Conservation (phyloP, 2,797 vertebrate species). For the Huso huso region DNA sequence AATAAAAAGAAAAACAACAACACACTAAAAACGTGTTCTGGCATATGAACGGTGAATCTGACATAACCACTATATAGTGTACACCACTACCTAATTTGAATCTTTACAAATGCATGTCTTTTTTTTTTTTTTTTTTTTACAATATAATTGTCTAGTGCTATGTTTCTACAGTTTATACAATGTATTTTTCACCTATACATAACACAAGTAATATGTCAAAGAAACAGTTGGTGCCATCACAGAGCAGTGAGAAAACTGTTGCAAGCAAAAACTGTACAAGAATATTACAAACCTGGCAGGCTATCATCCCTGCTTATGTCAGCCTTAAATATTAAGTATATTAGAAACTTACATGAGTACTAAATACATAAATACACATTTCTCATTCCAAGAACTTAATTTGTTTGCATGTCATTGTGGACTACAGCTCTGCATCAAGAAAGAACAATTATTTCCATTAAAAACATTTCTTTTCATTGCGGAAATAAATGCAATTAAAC, state of each 20-base stretch:
- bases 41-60: conserved; percentile 57
- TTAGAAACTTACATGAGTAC: conserved; percentile 55
- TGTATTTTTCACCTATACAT: conserved; percentile 63
- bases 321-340: conserved; percentile 80
- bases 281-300: conserved; percentile 63
- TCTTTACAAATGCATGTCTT: conserved; percentile 59
- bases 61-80: conserved; percentile 48
- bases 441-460: too few species aligned
- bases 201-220: conserved; percentile 52
- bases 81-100: conserved; percentile 49
- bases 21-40: conserved; percentile 33
- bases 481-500: too few species aligned
- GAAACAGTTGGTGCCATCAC: conserved; percentile 59
- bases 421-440: neutral
- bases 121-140: conserved; percentile 48
- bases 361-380: conserved; percentile 42
- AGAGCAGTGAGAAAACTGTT: conserved; percentile 38
- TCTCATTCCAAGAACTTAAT: conserved; percentile 10
- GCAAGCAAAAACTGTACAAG: conserved; percentile 55
- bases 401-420: neutral
- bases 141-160: conserved; percentile 52
- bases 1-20: conserved; percentile 12
- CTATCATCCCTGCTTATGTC: conserved; percentile 51
- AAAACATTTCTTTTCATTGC: too few species aligned
- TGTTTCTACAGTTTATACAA: conserved; percentile 72